These are phyloP conservation scores for Chaunax sp. DNA, from an alignment of 2,797 vertebrate genomes.

Conservation along the genomic window DNA sequence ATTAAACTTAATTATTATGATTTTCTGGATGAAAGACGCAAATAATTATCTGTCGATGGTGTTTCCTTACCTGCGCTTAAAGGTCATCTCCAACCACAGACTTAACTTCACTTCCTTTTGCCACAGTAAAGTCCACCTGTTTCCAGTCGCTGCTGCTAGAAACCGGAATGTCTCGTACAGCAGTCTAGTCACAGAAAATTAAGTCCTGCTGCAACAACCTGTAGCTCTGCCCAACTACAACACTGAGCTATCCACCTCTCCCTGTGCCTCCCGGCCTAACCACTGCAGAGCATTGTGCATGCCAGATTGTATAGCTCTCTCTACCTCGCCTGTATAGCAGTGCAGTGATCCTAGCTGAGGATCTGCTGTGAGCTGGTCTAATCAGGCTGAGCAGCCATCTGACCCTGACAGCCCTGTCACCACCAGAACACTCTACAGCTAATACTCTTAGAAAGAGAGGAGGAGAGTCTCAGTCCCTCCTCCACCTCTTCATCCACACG, in stretches of 20 bases:
- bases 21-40: neutral
- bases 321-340: constrained; percentile 45
- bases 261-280: constrained; percentile 18
- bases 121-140: constrained; percentile 30
- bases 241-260: constrained; percentile 40
- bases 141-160: constrained; percentile 24
- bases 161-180: constrained; percentile 17
- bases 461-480: constrained; percentile 49
- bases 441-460: constrained; percentile 80
- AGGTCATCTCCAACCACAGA: constrained; percentile 50
- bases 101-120: constrained; percentile 32
- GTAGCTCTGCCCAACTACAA: constrained; percentile 47
- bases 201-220: constrained; percentile 55
- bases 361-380: constrained; percentile 82
- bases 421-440: constrained; percentile 78
- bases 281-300: constrained; percentile 12
- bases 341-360: constrained; percentile 59
- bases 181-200: constrained; percentile 25
- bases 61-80: constrained; percentile 70
- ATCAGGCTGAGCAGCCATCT: constrained; percentile 83
- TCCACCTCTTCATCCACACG: constrained; percentile 52
- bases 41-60: constrained; percentile 6
- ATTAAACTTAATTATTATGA: neutral
- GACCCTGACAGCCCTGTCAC: constrained; percentile 84
- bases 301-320: constrained; percentile 38